Evolutionary conservation across 1,140 invertebrate species (phyloP).

Genomic region (Leptinotarsa lineolata): DNA sequence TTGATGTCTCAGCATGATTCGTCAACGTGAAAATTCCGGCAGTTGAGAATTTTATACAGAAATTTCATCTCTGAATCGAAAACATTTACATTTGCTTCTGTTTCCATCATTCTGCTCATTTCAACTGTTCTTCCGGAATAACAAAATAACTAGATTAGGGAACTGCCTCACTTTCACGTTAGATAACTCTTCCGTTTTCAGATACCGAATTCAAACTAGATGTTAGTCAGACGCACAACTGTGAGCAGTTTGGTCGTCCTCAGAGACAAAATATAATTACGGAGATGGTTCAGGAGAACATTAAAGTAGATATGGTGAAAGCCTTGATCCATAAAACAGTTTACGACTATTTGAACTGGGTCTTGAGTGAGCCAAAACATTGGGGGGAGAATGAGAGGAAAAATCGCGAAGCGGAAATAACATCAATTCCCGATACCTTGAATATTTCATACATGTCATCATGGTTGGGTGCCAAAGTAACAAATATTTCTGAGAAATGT

Average conservation of each 20-base stretch:
- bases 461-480: too few species aligned
- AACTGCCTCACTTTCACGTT: too few species aligned
- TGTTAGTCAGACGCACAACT: slow-evolving; percentile 30
- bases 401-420: neutral
- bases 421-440: neutral
- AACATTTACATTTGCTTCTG: too few species aligned
- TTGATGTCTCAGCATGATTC: too few species aligned
- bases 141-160: too few species aligned
- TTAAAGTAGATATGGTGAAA: slow-evolving; percentile 52
- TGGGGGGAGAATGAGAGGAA: neutral
- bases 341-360: slow-evolving; percentile 37
- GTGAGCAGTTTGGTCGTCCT: slow-evolving; percentile 46
- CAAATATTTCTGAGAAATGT: too few species aligned
- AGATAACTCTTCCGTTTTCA: too few species aligned
- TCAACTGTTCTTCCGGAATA: too few species aligned
- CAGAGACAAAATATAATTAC: slow-evolving; percentile 50
- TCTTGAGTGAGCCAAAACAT: neutral
- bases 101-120: too few species aligned
- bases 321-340: slow-evolving; percentile 52
- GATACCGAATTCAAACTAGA: neutral
- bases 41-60: too few species aligned
- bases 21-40: too few species aligned
- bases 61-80: too few species aligned
- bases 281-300: slow-evolving; percentile 47
- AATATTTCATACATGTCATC: slow-evolving; percentile 18